These are phyloP conservation scores for Limnephilus marmoratus DNA, from an alignment of 2,888 invertebrate species.

Conservation along the genomic window DNA sequence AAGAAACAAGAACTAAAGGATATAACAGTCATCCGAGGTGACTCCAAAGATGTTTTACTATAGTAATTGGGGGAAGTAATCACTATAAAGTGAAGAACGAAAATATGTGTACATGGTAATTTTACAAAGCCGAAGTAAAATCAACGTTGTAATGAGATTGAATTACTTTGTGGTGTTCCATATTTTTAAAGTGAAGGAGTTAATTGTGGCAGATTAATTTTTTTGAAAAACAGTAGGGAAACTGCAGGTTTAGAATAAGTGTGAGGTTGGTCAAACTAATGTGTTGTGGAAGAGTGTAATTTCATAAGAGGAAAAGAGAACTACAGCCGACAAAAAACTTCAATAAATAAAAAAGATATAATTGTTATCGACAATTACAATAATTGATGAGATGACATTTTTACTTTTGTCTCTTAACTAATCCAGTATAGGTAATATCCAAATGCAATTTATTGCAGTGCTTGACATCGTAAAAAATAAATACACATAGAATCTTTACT, in stretches of 20 bases:
- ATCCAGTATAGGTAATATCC: no score
- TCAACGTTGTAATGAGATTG: background rate
- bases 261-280: background rate
- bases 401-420: no score
- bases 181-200: background rate
- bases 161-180: background rate
- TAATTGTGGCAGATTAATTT: background rate
- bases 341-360: no score
- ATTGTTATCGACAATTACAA: no score
- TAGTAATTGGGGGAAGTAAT: background rate
- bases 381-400: no score
- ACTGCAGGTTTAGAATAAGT: background rate
- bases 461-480: no score
- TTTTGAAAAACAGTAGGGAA: background rate
- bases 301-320: background rate
- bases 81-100: background rate
- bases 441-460: no score
- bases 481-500: no score
- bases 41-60: conserved; percentile 54
- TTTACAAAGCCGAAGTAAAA: background rate
- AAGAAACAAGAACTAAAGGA: conserved; percentile 40
- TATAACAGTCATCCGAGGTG: conserved; percentile 42
- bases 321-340: background rate
- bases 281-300: background rate
- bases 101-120: background rate